Evolutionary conservation across 2,797 vertebrate genomes (phyloP), one percentile per base, ranked within the genome.

Genomic region (Labroides dimidiatus): DNA sequence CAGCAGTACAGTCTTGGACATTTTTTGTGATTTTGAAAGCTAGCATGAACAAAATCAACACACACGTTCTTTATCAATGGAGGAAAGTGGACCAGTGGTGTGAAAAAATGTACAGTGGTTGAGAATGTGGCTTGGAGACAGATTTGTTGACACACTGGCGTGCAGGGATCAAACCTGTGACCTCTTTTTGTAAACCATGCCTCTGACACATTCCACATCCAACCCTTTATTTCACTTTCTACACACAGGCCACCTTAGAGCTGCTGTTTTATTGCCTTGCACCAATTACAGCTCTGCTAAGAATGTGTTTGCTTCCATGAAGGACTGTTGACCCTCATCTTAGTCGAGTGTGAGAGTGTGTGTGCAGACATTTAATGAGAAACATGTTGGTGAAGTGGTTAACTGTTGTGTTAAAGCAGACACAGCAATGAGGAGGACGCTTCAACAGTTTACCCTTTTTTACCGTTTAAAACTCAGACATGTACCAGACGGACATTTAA

Each of bases 181-280:
- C 78, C 78, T 30, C 20, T 12, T 69, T 80, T 66, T 77, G 63
- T 53, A 19, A 78, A 49, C 27, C 64, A 63, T 56, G 60, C 67
- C 64, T 77, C 33, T 7, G 16, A 80, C 59, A 68, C 80, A 88
- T 89, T 88, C 76, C 78, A 64, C 52, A 57, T 58, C 76, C 41
- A 41, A 48, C 42, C 48, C 37, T 69, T 71, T 47, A 69, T 16
- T 69, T 61, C 62, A 50, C 63, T 56, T 71, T 68, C 33, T 27
- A 30, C 49, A 57, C 45, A 30, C n/a, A n/a, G 42, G 44, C 50
- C 57, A 7, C 53, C 12, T 13, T 80, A 76, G 81, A 4, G 27
- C 66, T 61, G 55, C 53, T 54, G 56, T 64, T 87, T 84, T 67
- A 90, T 43, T 64, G 68, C 70, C 67, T 20, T 56, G 47, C 45